Evolutionary conservation across 2,113 vertebrate species (phyloP), one percentile per base, ranked within the genome.

Genomic region (Egretta garzetta): DNA sequence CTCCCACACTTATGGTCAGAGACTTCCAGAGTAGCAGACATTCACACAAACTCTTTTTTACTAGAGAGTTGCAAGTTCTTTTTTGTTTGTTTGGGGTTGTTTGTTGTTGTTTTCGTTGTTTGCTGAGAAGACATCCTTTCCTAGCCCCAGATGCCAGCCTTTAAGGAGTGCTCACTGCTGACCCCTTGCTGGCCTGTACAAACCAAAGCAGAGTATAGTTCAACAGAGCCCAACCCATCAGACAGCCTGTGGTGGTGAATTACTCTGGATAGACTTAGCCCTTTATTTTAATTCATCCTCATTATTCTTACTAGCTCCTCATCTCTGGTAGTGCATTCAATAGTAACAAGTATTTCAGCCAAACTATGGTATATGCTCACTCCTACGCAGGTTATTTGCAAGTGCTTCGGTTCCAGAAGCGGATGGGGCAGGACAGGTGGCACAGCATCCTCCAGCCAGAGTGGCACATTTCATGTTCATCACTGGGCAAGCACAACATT

Each of bases 41-140:
- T 67, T 26, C 4, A 18, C 1, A 2, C 28, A 74, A 88, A 58
- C 24, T 63, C 18, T 62, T 63, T 26, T 71, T 37, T 35, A 72
- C 35, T 62, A 35, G 23, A 32, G 35, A 89, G 39, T 24, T 66
- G 21, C 59, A 81, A 92, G 62, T 13, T 41, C 39, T 3, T 26
- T 0, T 17, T 26, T 30, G 6, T 32, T 55, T 52, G 26, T 52
- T 52, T n/a, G 13, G 27, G 41, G 5, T 3, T 26, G 0, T 17
- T 32, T 30, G 6, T 32, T 52, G 26, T 52, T 52, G 28, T 6
- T 15, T 43, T 15, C 70, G 16, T 26, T 62, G 15, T 35, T 87
- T 72, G 35, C 33, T n/a, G 55, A 75, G 50, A 41, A 74, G 90
- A 47, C 4, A 30, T 19, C 52, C 24, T 32, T 67, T 74, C 52